These are phyloP conservation scores for Spheniscus mendiculus DNA, from an alignment of 2,113 vertebrate genomes.

Conservation along the genomic window DNA sequence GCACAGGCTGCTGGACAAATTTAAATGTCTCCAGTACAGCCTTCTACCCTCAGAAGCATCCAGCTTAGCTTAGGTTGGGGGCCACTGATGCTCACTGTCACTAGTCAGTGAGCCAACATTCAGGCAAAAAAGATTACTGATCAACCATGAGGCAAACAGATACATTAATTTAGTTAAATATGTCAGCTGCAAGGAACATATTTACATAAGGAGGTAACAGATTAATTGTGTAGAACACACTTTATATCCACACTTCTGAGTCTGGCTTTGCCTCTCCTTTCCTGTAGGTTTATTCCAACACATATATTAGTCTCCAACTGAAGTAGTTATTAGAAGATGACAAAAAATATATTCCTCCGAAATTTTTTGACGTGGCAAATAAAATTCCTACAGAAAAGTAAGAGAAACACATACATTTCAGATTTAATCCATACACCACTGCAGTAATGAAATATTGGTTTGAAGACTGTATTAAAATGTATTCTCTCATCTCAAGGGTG, in stretches of 20 bases:
- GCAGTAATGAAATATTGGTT: not conserved
- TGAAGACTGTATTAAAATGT: conserved; percentile 2
- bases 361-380: not conserved
- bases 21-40: not conserved
- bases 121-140: not conserved
- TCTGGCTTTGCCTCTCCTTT: not conserved
- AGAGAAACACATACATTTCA: not conserved
- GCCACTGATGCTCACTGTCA: not conserved
- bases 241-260: not conserved
- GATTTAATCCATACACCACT: not conserved
- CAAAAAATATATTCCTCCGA: not conserved
- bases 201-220: not conserved
- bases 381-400: not conserved
- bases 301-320: not conserved
- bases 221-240: not conserved
- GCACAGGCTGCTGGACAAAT: not conserved
- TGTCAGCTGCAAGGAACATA: not conserved
- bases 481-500: not conserved
- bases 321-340: not conserved
- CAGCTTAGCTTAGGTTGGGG: not conserved
- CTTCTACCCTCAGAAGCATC: not conserved
- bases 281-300: not conserved
- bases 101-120: not conserved
- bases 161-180: not conserved
- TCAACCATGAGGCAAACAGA: not conserved